Conservation (phyloP, 2,113 vertebrate genomes). For the Vireo altiloquus region DNA sequence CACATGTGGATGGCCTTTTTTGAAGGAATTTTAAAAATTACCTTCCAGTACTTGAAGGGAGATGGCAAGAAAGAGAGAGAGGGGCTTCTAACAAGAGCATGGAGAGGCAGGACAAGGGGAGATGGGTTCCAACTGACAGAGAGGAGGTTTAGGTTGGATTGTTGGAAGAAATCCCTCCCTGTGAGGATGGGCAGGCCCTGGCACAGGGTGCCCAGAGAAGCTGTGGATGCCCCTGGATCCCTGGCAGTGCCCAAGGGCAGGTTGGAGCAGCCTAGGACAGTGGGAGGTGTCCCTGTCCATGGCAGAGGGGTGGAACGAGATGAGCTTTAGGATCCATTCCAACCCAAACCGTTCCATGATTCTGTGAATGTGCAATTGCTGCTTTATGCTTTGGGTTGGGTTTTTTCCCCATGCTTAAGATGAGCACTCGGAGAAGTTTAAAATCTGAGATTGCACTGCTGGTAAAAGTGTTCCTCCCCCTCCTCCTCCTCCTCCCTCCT, state of each 20-base stretch:
- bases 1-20: background rate
- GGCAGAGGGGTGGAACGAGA: background rate
- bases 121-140: background rate
- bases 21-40: background rate
- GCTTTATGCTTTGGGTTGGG: background rate
- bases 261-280: accelerated
- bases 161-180: background rate
- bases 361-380: background rate
- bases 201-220: background rate
- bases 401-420: background rate
- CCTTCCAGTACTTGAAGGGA: background rate
- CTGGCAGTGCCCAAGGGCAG: background rate
- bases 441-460: background rate
- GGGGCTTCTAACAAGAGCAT: background rate
- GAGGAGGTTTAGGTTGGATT: background rate
- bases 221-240: background rate
- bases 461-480: background rate
- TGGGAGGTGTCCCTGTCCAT: background rate
- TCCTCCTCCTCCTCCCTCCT: conserved; percentile 15
- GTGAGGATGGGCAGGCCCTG: background rate
- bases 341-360: background rate
- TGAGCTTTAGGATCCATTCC: background rate
- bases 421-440: background rate
- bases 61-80: accelerated
- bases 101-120: background rate